These are phyloP conservation scores for Acanthurus leucopareius DNA, from an alignment of 2,797 vertebrate species.

Conservation along the genomic window DNA sequence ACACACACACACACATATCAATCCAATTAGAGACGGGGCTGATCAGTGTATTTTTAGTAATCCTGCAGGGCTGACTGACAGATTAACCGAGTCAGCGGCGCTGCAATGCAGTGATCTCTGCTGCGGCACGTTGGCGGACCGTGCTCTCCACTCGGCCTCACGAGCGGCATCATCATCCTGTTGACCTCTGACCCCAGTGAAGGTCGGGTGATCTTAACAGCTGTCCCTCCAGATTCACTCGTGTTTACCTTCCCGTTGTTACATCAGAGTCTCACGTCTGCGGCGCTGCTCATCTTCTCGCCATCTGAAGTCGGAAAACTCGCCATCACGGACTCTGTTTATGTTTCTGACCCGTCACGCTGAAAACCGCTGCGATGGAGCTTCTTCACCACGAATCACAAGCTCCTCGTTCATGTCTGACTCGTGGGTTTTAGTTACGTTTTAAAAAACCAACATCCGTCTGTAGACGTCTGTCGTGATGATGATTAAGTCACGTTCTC, in stretches of 20 bases:
- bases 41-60: conserved; percentile 84
- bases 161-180: conserved; percentile 21
- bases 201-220: conserved; percentile 19
- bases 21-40: conserved; percentile 77
- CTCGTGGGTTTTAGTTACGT: too few relatives aligned
- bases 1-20: conserved; percentile 24
- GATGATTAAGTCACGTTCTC: too few relatives aligned
- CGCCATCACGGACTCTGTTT: too few relatives aligned
- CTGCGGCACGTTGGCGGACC: conserved; percentile 55
- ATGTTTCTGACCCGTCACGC: too few relatives aligned
- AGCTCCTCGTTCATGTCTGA: too few relatives aligned
- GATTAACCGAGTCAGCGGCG: conserved; percentile 65
- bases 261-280: too few relatives aligned
- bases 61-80: conserved; percentile 75
- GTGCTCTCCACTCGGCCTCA: conserved; percentile 24
- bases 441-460: too few relatives aligned
- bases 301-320: too few relatives aligned
- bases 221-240: not conserved
- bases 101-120: conserved; percentile 61
- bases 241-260: not conserved
- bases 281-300: too few relatives aligned
- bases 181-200: conserved; percentile 44
- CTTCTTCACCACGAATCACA: too few relatives aligned
- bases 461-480: too few relatives aligned
- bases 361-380: too few relatives aligned